A percentile compares a stretch with the other conserved stretches of the same genome.
Conservation (phyloP, 2,888 invertebrate species). For the Chesias legatella region DNA sequence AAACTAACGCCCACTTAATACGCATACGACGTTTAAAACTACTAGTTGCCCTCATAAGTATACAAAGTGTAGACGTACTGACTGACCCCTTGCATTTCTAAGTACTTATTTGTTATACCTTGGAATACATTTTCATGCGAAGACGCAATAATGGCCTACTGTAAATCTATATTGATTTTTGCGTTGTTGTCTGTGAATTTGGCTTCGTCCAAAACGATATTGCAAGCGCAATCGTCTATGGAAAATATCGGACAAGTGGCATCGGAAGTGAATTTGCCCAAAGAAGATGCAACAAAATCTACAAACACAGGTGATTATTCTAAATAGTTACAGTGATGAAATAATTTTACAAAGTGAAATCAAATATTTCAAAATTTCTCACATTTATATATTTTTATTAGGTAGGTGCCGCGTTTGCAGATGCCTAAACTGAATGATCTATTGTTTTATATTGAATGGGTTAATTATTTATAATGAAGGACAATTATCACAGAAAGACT, state of each 20-base stretch:
- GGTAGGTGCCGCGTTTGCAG: too few relatives aligned
- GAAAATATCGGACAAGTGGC: constrained; percentile 1
- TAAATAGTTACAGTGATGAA: not conserved
- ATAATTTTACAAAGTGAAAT: too few relatives aligned
- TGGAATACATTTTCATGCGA: not conserved
- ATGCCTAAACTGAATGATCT: too few relatives aligned
- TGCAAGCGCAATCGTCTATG: not conserved
- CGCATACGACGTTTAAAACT: constrained; percentile 1
- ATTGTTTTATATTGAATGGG: too few relatives aligned
- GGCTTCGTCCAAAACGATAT: constrained; percentile 10
- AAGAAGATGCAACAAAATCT: not conserved
- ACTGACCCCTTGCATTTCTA: constrained; percentile 3
- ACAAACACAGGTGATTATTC: constrained; percentile 3
- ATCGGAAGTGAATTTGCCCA: constrained; percentile 1
- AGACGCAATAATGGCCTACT: constrained; percentile 8
- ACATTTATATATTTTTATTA: too few relatives aligned
- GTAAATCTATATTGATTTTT: constrained; percentile 11
- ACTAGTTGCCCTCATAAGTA: constrained; percentile 6
- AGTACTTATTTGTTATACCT: too few relatives aligned
- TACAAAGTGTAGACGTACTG: constrained; percentile 10
- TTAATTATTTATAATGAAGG: too few relatives aligned
- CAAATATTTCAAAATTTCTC: too few relatives aligned
- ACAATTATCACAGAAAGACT: too few relatives aligned
- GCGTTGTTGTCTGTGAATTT: constrained; percentile 11
- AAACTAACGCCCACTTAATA: constrained; percentile 4